A percentile compares a stretch with the other conserved stretches of the same genome.
Conservation (phyloP, 2,113 vertebrate genomes). For the Oryzias melastigma region DNA sequence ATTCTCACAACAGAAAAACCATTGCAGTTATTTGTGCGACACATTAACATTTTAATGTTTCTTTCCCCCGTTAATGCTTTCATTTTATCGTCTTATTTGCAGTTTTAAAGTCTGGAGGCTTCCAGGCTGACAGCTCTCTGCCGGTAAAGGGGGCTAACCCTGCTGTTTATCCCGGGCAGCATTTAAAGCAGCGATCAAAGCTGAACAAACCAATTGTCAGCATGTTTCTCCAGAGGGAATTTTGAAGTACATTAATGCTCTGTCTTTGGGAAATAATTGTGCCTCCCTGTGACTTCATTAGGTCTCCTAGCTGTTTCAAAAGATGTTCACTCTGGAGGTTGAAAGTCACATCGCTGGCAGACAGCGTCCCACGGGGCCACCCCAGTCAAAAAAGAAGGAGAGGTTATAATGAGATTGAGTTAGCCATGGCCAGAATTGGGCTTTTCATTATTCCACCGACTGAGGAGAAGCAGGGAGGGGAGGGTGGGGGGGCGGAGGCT, state of each 20-base stretch:
- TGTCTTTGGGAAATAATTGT: slow-evolving; percentile 83
- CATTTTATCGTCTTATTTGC: slow-evolving; percentile 40
- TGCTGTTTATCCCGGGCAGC: slow-evolving; percentile 76
- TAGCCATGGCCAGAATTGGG: slow-evolving; percentile 85
- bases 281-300: slow-evolving; percentile 85
- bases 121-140: slow-evolving; percentile 69
- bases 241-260: slow-evolving; percentile 79
- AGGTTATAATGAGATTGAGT: slow-evolving; percentile 95
- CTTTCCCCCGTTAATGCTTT: slow-evolving; percentile 22
- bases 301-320: slow-evolving; percentile 81
- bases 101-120: slow-evolving; percentile 48
- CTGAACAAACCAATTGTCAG: slow-evolving; percentile 85
- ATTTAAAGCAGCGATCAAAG: slow-evolving; percentile 83
- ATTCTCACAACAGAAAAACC: slow-evolving; percentile 23
- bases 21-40: slow-evolving; percentile 22
- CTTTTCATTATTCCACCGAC: slow-evolving; percentile 78
- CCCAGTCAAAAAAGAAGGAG: slow-evolving; percentile 81
- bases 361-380: slow-evolving; percentile 82
- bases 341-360: slow-evolving; percentile 84
- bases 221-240: slow-evolving; percentile 79
- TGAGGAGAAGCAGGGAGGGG: slow-evolving; percentile 72
- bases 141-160: slow-evolving; percentile 73
- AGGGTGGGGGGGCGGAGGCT: slow-evolving; percentile 54
- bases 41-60: slow-evolving; percentile 15
- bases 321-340: slow-evolving; percentile 80